Percentiles rank a stretch among this genome's conserved stretches.
Conservation (phyloP, 2,888 invertebrate species). For the Drosophila paracracens region DNA sequence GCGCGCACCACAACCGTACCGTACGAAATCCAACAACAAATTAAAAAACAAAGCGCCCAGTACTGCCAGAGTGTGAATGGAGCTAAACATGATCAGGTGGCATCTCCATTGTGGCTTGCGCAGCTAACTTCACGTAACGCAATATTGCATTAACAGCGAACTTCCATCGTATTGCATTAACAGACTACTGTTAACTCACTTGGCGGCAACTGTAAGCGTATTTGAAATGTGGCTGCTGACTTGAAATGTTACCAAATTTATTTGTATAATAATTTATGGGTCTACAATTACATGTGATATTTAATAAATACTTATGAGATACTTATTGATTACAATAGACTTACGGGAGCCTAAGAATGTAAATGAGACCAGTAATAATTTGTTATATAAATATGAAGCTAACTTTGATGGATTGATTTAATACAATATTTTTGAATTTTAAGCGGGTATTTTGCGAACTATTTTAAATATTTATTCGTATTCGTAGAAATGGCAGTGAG, state of each 20-base stretch:
- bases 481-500: conserved; percentile 35
- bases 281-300: conserved; percentile 19
- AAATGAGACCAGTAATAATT: conserved; percentile 37
- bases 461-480: conserved; percentile 1
- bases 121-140: conserved; percentile 41
- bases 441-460: neutral
- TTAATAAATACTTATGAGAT: conserved; percentile 16
- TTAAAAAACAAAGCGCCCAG: conserved; percentile 39
- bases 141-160: conserved; percentile 11
- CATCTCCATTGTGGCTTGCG: neutral
- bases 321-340: conserved; percentile 43
- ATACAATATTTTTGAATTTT: neutral
- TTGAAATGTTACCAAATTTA: conserved; percentile 11
- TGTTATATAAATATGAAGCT: neutral
- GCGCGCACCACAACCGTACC: conserved; percentile 50
- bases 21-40: conserved; percentile 60
- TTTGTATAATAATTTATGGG: conserved; percentile 19
- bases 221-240: conserved; percentile 5
- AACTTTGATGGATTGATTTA: neutral
- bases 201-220: conserved; percentile 13
- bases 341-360: conserved; percentile 16
- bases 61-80: conserved; percentile 26
- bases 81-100: conserved; percentile 21
- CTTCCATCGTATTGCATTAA: neutral
- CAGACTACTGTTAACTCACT: conserved; percentile 22